Evolutionary conservation across 2,888 invertebrate species (phyloP).

Genomic region (Hipparchia semele): DNA sequence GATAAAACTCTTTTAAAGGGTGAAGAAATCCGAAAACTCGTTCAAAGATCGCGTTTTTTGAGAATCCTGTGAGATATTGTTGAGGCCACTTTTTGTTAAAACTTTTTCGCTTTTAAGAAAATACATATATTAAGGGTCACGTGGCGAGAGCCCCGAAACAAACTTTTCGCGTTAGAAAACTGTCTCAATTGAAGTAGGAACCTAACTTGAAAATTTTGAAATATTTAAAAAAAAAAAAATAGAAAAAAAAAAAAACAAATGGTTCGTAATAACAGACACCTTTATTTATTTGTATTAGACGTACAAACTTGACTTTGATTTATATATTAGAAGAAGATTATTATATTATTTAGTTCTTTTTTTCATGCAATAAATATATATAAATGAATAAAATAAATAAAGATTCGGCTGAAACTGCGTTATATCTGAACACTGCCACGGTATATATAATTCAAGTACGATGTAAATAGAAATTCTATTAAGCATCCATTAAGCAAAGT

Average conservation of each 20-base stretch:
- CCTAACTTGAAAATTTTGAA: neutral
- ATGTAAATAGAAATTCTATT: constrained; percentile 19
- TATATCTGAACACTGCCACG: neutral
- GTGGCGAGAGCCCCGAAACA: neutral
- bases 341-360: too few species aligned
- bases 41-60: constrained; percentile 20
- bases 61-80: constrained; percentile 4
- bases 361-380: too few species aligned
- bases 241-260: too few species aligned
- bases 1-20: constrained; percentile 8
- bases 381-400: too few species aligned
- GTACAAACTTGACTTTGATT: too few species aligned
- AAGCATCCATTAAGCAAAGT: constrained; percentile 14
- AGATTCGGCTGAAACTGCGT: neutral
- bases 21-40: constrained; percentile 15
- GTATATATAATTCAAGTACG: neutral
- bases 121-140: constrained; percentile 1
- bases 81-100: constrained; percentile 4
- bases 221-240: too few species aligned
- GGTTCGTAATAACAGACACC: too few species aligned
- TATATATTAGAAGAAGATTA: too few species aligned
- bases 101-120: neutral
- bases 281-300: too few species aligned
- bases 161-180: neutral
- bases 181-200: neutral